Evolutionary conservation across 1,140 invertebrate species (phyloP), one percentile per base, ranked within the genome.

Genomic region (Lordiphosa clarofinis): DNA sequence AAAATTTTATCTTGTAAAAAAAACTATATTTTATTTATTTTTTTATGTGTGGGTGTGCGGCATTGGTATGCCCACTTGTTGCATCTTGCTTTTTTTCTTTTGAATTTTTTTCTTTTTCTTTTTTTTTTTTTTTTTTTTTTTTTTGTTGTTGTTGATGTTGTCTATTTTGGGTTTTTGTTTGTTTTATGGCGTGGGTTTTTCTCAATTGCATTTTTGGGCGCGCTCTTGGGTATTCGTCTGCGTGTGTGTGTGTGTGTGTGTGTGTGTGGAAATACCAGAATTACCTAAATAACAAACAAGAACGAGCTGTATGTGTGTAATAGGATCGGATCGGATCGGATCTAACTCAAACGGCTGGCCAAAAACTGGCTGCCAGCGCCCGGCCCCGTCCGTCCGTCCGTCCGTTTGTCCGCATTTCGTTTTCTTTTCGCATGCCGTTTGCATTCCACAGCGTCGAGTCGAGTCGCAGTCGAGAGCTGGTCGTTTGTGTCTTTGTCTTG

Each of bases 161-260:
- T 79, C 70, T 81, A 81, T 79, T 81, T 81, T 81, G 60, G 70
- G 71, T 81, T 69, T 78, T 62, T 66, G 66, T 78, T 66, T 79
- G 66, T 63, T 78, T 66, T 79, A 71, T 74, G 78, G 75, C 66
- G 75, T 81, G 76, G 76, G 76, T 81, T 81, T 81, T 82, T 81
- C 76, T 81, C 78, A 73, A 82, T 81, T 81, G 78, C 78, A 82
- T 82, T 56, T 38, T 46, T 38, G 33, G 15, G 52, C 15, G 7
- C 15, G 10, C 13, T 21, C 46, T 47, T 40, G 36, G 44, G 11
- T 46, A 7, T 21, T 7, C 50, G 31, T 42, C 10, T 36, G 4
- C 15, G 31, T 57, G 40, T n/a, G n/a, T n/a, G n/a, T n/a, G n/a
- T n/a, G 1, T 56, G 21, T 54, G 40, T 57, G 35, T 53, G 28